Base-by-base conservation (phyloP, 2,797 vertebrate species). In the Mycteria americana region DNA sequence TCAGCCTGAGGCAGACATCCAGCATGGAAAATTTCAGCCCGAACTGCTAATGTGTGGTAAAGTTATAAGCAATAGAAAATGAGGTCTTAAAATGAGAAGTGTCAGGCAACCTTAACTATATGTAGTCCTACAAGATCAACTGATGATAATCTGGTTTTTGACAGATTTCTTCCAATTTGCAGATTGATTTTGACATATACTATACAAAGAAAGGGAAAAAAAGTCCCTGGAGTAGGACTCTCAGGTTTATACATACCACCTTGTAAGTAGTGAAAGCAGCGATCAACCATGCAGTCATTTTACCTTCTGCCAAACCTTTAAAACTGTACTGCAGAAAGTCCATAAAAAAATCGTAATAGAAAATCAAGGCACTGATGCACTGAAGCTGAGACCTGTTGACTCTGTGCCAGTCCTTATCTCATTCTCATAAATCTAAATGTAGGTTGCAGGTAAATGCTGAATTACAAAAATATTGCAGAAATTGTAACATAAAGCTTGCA, bases 1-100 rank as follows among this genome's bases (percentile, higher is more conserved):
- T 95, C 95, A 95, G 94, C 97, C 95, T 76, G 79, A 76, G 96
- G 97, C 97, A 97, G 95, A 92, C 65, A 96, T 91, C 53, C 89
- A 89, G 92, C 85, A 94, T 95, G 93, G 94, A 96, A 91, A 96
- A 95, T 93, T 95, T 96, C 94, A 96, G 54, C 89, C 94, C 69
- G 86, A 94, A 28, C 96, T 96, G 92, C 63, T 96, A 93, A 94
- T 92, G 88, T 93, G 92, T 88, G 88, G 94, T 92, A 88, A 96
- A 97, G 92, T 96, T 96, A 93, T 57, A 85, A 87, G 96, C 93
- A 87, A 87, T 57, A 82, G 92, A 92, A 97, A 93, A 85, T 23
- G 67, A 93, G 94, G 69, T 92, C 94, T 97, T 91, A 78, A 94
- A 96, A 94, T 86, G 79, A 92, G 51, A 94, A 96, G 82, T 94